These are phyloP conservation scores for Nyctalus aviator DNA, from an alignment of 2,797 vertebrate genomes.

Conservation along the genomic window DNA sequence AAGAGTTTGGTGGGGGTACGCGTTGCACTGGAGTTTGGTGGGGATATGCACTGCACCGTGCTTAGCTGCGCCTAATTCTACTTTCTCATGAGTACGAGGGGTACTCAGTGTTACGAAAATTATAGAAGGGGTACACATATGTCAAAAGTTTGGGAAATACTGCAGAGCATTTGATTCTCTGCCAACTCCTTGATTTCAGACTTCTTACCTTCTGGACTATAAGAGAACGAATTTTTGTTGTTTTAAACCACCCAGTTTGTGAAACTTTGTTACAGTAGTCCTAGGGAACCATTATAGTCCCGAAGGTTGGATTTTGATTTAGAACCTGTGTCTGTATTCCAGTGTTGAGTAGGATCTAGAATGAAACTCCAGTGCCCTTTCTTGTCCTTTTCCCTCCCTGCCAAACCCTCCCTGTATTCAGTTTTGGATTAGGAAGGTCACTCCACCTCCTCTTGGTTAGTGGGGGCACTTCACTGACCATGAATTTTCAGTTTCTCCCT, in stretches of 20 bases:
- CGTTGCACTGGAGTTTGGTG: too few relatives aligned
- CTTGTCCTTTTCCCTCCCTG: background rate
- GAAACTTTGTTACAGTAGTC: background rate
- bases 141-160: too few relatives aligned
- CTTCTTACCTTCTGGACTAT: background rate
- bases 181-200: background rate
- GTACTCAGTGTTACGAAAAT: too few relatives aligned
- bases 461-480: too few relatives aligned
- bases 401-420: background rate
- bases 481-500: background rate
- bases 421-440: background rate
- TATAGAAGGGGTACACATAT: too few relatives aligned
- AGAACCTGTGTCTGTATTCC: background rate
- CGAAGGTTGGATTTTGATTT: background rate
- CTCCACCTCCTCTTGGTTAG: background rate
- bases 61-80: too few relatives aligned
- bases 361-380: background rate
- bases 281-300: background rate
- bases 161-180: background rate
- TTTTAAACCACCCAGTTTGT: background rate
- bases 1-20: too few relatives aligned
- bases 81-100: too few relatives aligned
- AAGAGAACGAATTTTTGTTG: background rate
- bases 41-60: too few relatives aligned
- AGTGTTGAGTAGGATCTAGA: conserved; percentile 52